Percentiles rank a stretch among this genome's conserved stretches.
phyloP scores from a whole-genome alignment of 2,797 vertebrate species.

The Microctenopoma steveboyesi region DNA sequence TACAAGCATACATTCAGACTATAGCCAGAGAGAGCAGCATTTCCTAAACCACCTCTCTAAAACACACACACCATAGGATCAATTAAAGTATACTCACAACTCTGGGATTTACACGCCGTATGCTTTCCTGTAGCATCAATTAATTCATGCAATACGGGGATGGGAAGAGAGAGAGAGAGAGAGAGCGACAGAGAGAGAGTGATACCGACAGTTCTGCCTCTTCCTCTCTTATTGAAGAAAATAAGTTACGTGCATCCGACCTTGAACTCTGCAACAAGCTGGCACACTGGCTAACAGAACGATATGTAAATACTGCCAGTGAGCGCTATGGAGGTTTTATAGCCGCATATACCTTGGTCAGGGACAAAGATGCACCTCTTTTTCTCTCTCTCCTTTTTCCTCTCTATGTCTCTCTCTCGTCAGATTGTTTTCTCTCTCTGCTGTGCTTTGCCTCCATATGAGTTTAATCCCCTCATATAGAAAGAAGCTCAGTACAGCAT shows the following conservation, averaged over 20 bases:
- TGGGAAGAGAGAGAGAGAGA: slow-evolving; percentile 3
- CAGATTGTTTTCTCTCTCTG: slow-evolving; percentile 33
- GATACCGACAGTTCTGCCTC: slow-evolving; percentile 21
- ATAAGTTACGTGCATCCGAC: slow-evolving; percentile 69
- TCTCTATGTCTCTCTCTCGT: slow-evolving; percentile 35
- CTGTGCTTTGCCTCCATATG: slow-evolving; percentile 63
- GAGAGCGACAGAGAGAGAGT: slow-evolving; percentile 27
- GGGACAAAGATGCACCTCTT: slow-evolving; percentile 30
- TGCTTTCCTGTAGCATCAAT: slow-evolving; percentile 68
- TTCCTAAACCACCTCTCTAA: slow-evolving; percentile 14
- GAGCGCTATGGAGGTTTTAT: slow-evolving; percentile 64
- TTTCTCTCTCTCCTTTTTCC: slow-evolving; percentile 29
- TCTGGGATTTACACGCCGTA: slow-evolving; percentile 55
- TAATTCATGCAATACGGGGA: slow-evolving; percentile 50
- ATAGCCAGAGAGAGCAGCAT: slow-evolving; percentile 24
- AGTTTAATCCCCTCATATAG: slow-evolving; percentile 43
- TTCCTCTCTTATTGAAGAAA: slow-evolving; percentile 58
- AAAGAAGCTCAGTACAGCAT: slow-evolving; percentile 26
- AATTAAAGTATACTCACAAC: slow-evolving; percentile 66
- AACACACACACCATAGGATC: slow-evolving; percentile 39
- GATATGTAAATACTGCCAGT: slow-evolving; percentile 72
- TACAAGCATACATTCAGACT: slow-evolving; percentile 8
- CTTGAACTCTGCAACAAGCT: slow-evolving; percentile 70
- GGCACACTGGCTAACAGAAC: slow-evolving; percentile 39
- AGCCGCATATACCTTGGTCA: slow-evolving; percentile 67